Evolutionary conservation across 2,888 invertebrate genomes (phyloP), one percentile per base, ranked within the genome.

Genomic region (Augochlorella aurata): DNA sequence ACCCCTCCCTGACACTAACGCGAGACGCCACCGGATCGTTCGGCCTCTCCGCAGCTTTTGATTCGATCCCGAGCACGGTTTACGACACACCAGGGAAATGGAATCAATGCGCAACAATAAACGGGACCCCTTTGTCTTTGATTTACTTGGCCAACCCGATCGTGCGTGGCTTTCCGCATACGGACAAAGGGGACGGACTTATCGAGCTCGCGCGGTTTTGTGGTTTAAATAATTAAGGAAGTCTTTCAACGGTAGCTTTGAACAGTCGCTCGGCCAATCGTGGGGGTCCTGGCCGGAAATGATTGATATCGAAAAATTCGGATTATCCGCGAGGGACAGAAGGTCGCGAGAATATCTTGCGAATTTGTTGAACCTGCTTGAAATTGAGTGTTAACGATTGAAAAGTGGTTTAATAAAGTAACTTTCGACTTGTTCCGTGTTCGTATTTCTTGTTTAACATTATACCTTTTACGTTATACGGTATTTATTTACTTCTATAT

Each of bases 81-180:
- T 68, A 18, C n/a, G 21, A n/a, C 54, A 8, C 24, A 29, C 44
- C 38, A 16, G 67, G 21, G 71, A 79, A 79, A 81, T 58, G 69
- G 65, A 50, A 74, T 74, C 69, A 50, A 74, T 74, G 49, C 66
- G 66, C 68, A 29, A 45, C 70, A 7, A 81, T 49, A 70, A 81
- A 79, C 69, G 58, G 38, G 44, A 65, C 49, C 38, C 65, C 24
- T 73, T 65, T 70, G 47, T 47, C 63, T 69, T 80, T 79, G 68
- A 80, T 78, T 78, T 67, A 16, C 58, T 52, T 29, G 52, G 67
- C 61, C 80, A 47, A 67, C 14, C 52, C 67, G 72, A 79, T 74
- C 79, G 50, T 21, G 21, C 75, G 3, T 18, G 44, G 47, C 77
- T 61, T 67, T 45, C 24, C 5, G 47, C 72, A 29, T 10, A 38